Evolutionary conservation across 2,113 vertebrate genomes (phyloP).

Genomic region (Gobiocypris rarus): DNA sequence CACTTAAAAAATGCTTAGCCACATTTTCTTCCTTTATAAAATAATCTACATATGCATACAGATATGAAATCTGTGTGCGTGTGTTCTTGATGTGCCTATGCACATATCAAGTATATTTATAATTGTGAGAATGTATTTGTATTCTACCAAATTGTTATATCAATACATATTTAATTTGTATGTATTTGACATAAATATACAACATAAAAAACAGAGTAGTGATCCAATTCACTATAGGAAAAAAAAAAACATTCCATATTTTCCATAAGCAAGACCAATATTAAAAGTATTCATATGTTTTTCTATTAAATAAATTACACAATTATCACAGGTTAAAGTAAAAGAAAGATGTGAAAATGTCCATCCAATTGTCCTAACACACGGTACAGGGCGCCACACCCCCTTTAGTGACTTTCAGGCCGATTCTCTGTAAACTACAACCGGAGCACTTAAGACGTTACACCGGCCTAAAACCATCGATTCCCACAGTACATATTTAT

Average conservation of each 20-base stretch:
- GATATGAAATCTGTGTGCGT: background rate
- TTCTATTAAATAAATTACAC: background rate
- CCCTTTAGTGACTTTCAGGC: background rate
- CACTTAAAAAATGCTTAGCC: background rate
- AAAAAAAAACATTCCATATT: background rate
- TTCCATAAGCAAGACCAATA: background rate
- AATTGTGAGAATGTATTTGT: background rate
- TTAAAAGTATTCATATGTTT: background rate
- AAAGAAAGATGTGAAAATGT: background rate
- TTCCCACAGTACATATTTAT: background rate
- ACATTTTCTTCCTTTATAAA: background rate
- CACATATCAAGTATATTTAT: background rate
- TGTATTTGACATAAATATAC: background rate
- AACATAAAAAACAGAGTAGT: background rate
- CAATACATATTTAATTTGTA: background rate
- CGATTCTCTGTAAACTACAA: background rate
- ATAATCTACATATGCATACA: background rate
- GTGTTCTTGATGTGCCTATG: background rate
- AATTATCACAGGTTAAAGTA: background rate
- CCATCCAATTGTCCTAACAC: background rate
- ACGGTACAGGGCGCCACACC: background rate
- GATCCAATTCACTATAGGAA: background rate
- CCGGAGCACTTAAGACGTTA: background rate
- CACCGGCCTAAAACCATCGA: background rate
- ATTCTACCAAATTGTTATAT: background rate